These are phyloP conservation scores for Seladonia tumulorum DNA, from an alignment of 2,888 invertebrate species.

Conservation along the genomic window DNA sequence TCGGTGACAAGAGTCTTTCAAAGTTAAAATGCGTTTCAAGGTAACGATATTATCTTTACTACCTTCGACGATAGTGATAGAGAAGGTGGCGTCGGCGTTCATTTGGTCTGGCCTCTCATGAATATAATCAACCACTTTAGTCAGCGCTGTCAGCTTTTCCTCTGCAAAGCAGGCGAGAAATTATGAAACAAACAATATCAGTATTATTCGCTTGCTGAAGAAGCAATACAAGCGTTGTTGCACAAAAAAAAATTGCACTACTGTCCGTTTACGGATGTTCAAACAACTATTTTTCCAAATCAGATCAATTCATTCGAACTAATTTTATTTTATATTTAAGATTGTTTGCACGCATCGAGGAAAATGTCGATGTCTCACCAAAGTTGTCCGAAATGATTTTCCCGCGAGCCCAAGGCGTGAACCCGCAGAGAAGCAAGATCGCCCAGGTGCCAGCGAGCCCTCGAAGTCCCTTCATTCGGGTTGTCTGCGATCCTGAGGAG, in stretches of 20 bases:
- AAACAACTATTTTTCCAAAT: too few relatives aligned
- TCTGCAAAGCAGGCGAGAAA: constrained; percentile 48
- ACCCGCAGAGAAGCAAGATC: constrained; percentile 31
- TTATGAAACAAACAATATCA: not conserved
- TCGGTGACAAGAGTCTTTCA: not conserved
- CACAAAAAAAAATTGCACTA: too few relatives aligned
- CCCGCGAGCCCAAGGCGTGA: constrained; percentile 14
- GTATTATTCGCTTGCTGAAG: too few relatives aligned
- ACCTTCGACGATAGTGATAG: constrained; percentile 82
- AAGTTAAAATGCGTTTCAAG: not conserved
- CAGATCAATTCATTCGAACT: too few relatives aligned
- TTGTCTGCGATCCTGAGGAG: constrained; percentile 41
- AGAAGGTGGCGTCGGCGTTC: constrained; percentile 82
- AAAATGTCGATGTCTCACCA: constrained; percentile 43
- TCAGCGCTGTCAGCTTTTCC: constrained; percentile 66
- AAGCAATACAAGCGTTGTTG: too few relatives aligned
- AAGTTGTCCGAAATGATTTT: constrained; percentile 33
- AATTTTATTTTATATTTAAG: too few relatives aligned
- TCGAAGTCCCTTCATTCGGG: constrained; percentile 43
- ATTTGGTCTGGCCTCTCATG: constrained; percentile 77
- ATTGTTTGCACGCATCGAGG: not conserved
- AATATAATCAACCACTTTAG: constrained; percentile 78
- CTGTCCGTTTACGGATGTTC: too few relatives aligned
- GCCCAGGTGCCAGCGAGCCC: constrained; percentile 2
- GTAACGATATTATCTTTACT: not conserved